These are phyloP conservation scores for Mixornis gularis DNA, from an alignment of 2,113 vertebrate genomes.

Conservation along the genomic window DNA sequence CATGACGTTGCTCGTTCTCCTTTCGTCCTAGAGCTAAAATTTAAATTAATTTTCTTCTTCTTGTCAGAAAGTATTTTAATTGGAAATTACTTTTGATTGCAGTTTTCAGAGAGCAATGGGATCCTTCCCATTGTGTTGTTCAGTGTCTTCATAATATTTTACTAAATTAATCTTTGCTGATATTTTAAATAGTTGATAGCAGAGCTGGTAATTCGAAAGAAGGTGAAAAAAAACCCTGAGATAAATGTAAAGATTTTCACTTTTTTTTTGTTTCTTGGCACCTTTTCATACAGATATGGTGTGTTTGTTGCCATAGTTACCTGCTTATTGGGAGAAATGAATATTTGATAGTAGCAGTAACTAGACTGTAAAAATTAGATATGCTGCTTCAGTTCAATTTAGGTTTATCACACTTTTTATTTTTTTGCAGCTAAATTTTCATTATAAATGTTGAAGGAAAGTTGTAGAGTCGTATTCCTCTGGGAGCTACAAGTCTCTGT, in stretches of 20 bases:
- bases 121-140: not conserved
- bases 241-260: not conserved
- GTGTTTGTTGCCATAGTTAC: constrained; percentile 51
- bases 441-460: not conserved
- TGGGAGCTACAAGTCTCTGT: not conserved
- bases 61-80: constrained; percentile 67
- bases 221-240: not conserved
- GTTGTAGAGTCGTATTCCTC: not conserved
- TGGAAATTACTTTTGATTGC: constrained; percentile 68
- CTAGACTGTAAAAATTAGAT: constrained; percentile 38
- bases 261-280: not conserved
- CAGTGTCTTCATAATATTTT: constrained; percentile 11
- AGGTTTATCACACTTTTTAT: not conserved
- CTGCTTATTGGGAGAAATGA: constrained; percentile 27
- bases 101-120: not conserved
- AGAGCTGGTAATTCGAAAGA: not conserved
- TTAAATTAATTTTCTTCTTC: constrained; percentile 67
- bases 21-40: constrained; percentile 58
- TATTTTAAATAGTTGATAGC: not conserved
- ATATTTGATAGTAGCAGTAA: constrained; percentile 30
- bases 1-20: constrained; percentile 46
- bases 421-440: not conserved
- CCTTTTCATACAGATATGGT: not conserved
- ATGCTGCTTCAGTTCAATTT: constrained; percentile 13
- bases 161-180: constrained; percentile 2